A percentile compares a stretch with the other conserved stretches of the same genome.
These are phyloP conservation scores for Ptilonorhynchus violaceus DNA, from an alignment of 2,113 vertebrate species.

Conservation along the genomic window DNA sequence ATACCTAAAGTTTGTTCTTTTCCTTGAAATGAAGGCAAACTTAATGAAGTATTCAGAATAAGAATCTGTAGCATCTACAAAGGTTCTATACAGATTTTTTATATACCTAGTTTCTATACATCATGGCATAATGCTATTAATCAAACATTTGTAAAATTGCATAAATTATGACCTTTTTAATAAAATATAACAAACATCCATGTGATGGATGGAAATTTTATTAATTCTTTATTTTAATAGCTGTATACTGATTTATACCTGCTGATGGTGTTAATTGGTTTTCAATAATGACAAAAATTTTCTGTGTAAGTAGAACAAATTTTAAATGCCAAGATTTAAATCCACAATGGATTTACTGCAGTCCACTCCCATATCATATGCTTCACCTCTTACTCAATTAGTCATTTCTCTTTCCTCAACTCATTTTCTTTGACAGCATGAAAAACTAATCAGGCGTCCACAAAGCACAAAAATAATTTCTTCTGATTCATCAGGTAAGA, in stretches of 20 bases:
- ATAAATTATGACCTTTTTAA: not conserved
- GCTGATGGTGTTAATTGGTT: not conserved
- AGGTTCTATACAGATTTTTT: not conserved
- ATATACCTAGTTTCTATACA: not conserved
- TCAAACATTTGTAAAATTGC: not conserved
- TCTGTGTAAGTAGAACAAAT: not conserved
- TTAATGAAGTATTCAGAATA: not conserved
- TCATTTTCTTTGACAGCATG: conserved; percentile 64
- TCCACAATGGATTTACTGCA: not conserved
- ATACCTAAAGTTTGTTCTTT: not conserved
- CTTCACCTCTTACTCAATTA: not conserved
- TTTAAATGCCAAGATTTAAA: not conserved
- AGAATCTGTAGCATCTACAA: fast-evolving
- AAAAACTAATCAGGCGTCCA: conserved; percentile 69
- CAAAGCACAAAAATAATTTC: conserved; percentile 46
- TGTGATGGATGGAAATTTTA: not conserved
- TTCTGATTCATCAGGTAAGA: conserved; percentile 74
- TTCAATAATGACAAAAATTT: not conserved
- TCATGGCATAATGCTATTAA: not conserved
- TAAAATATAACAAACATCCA: not conserved
- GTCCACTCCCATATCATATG: not conserved
- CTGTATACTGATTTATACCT: not conserved
- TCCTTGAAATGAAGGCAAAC: not conserved
- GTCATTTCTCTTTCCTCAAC: not conserved
- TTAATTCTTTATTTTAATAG: not conserved